Evolutionary conservation across 2,797 vertebrate genomes (phyloP).

Genomic region (Clarias platycephalus): DNA sequence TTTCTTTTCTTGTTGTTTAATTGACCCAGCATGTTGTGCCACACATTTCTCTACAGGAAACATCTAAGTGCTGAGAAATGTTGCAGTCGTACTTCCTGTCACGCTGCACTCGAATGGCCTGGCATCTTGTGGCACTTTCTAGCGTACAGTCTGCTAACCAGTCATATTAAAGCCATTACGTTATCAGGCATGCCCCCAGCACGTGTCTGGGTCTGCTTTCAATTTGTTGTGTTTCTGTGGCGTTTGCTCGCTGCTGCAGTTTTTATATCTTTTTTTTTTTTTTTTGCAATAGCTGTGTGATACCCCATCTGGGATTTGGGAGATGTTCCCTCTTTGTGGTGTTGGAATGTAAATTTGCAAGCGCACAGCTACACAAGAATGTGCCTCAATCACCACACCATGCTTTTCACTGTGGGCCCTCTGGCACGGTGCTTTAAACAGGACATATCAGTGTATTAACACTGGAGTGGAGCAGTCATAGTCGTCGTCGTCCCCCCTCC

Average conservation of each 20-base stretch:
- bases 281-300: conserved; percentile 19
- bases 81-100: conserved; percentile 61
- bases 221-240: conserved; percentile 2
- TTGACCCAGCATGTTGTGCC: conserved; percentile 67
- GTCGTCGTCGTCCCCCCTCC: no score
- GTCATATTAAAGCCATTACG: neutral
- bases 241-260: conserved; percentile 11
- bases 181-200: neutral
- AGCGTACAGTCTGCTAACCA: neutral
- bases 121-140: neutral
- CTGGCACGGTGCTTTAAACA: conserved; percentile 43
- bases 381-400: conserved; percentile 39
- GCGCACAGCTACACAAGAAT: conserved; percentile 56
- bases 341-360: conserved; percentile 58
- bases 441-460: conserved; percentile 39
- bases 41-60: conserved; percentile 65
- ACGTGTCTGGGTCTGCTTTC: neutral
- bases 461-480: neutral
- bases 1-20: conserved; percentile 69
- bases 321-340: conserved; percentile 44
- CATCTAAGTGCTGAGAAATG: conserved; percentile 58
- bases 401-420: conserved; percentile 37
- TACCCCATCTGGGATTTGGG: conserved; percentile 45
- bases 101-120: conserved; percentile 50
- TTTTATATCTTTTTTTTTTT: neutral